Base-by-base conservation (phyloP, 2,797 vertebrate genomes). In the Nasua narica region DNA sequence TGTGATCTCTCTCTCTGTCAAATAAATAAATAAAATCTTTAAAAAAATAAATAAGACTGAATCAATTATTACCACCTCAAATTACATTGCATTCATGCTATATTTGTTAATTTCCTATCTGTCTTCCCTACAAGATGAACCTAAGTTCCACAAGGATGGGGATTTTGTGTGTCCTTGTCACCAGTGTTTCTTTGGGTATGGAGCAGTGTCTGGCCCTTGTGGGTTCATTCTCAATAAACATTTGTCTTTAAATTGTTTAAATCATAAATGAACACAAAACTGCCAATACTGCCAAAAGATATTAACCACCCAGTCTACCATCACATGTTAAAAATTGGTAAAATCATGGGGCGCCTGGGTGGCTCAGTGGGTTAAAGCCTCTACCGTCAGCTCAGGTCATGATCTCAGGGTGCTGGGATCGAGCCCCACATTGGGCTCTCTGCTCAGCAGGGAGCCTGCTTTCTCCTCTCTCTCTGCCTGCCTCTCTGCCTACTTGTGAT, bases 271-370 rank as follows among this genome's bases (percentile, higher is more conserved):
- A 92, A 82, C 16, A 40, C 1, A 32, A 52, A 60, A 77, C 54
- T 86, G 13, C 23, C 23, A 65, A 21, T 35, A 54, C n/a, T 14
- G 15, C 65, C 54, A 69, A 70, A 69, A 84, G 89, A 43, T 3
- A 15, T 85, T 77, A 81, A 85, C 90, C 81, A 48, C 8, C 21
- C 29, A 60, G 19, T 21, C 13, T 3, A 58, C 40, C 65, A 15
- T 7, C 78, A 91, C 91, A 93, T 86, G 40, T 81, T 82, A 91
- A 94, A 92, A 88, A 32, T 46, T 65, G 79, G 52, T 82, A n/a
- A 88, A 87, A 35, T 65, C 46, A 46, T 43, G 43, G 43, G 43
- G 43, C 43, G 7, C 43, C 7, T 43, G 43, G 43, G 43, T 43
- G 43, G 43, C 7, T 43, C 43, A 43, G 43, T 43, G 43, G 7